These are phyloP conservation scores for Ips nitidus DNA, from an alignment of 1,140 invertebrate genomes.

Conservation along the genomic window DNA sequence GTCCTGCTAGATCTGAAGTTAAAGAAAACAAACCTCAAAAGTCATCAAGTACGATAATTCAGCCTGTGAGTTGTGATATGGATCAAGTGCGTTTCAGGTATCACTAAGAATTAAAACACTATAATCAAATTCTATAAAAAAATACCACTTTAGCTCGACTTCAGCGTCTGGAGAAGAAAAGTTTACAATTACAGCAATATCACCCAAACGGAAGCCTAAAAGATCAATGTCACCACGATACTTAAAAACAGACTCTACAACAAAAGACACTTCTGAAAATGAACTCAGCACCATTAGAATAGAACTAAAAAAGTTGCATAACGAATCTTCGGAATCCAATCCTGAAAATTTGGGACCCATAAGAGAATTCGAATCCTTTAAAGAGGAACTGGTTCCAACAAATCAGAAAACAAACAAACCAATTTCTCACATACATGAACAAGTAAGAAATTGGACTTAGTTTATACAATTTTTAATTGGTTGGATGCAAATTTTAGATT, in stretches of 20 bases:
- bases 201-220: constrained; percentile 23
- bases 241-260: neutral
- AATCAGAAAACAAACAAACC: too few species aligned
- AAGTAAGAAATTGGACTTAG: too few species aligned
- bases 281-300: neutral
- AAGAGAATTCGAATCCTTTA: too few species aligned
- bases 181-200: constrained; percentile 24
- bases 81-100: constrained; percentile 29
- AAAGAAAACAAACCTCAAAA: neutral
- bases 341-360: too few species aligned
- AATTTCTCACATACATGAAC: too few species aligned
- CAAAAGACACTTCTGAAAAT: neutral
- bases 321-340: neutral
- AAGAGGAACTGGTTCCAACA: too few species aligned
- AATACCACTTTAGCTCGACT: constrained; percentile 9
- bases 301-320: constrained; percentile 1
- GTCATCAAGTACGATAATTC: neutral
- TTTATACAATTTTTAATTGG: too few species aligned
- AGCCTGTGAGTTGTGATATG: constrained; percentile 10
- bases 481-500: too few species aligned
- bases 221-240: neutral
- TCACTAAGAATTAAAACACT: neutral
- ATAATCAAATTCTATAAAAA: constrained; percentile 1
- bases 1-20: neutral
- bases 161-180: constrained; percentile 29